Percentiles rank a stretch among this genome's conserved stretches.
phyloP scores from a whole-genome alignment of 2,113 vertebrate genomes.

The Forbesichthys papilliferus region DNA sequence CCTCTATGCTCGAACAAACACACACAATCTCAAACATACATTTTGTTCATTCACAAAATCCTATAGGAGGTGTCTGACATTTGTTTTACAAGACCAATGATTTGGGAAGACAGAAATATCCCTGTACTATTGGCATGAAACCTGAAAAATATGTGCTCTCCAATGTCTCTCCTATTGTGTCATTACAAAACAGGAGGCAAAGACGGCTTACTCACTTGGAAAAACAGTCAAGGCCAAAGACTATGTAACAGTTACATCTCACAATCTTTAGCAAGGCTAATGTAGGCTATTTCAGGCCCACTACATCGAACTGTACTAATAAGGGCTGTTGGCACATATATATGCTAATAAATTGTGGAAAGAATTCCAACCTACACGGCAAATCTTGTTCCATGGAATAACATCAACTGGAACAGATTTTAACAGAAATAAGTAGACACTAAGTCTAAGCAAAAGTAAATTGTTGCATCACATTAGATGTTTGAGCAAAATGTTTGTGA shows the following conservation, averaged over 20 bases:
- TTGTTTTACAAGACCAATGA: no score
- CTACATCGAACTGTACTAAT: constrained; percentile 29
- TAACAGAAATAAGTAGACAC: constrained; percentile 6
- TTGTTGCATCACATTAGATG: constrained; percentile 14
- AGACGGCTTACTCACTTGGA: constrained; percentile 1
- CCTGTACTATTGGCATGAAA: no score
- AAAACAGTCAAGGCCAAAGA: constrained; percentile 40
- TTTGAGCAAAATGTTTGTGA: constrained; percentile 10
- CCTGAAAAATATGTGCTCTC: neutral
- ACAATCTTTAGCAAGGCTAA: constrained; percentile 12
- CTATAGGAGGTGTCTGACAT: no score
- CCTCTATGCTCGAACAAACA: no score
- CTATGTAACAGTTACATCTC: constrained; percentile 31
- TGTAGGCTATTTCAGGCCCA: constrained; percentile 14
- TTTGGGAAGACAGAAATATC: no score
- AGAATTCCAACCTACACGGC: constrained; percentile 8
- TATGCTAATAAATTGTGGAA: constrained; percentile 19
- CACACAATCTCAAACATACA: no score
- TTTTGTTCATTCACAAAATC: no score
- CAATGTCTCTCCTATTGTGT: constrained; percentile 6
- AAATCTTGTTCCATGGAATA: constrained; percentile 13
- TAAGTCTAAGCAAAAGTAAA: constrained; percentile 28
- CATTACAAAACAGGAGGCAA: constrained; percentile 12
- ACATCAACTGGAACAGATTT: neutral
- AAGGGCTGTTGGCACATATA: constrained; percentile 4